These are phyloP conservation scores for Bombus polaris DNA, from an alignment of 1,140 invertebrate species.

Conservation along the genomic window DNA sequence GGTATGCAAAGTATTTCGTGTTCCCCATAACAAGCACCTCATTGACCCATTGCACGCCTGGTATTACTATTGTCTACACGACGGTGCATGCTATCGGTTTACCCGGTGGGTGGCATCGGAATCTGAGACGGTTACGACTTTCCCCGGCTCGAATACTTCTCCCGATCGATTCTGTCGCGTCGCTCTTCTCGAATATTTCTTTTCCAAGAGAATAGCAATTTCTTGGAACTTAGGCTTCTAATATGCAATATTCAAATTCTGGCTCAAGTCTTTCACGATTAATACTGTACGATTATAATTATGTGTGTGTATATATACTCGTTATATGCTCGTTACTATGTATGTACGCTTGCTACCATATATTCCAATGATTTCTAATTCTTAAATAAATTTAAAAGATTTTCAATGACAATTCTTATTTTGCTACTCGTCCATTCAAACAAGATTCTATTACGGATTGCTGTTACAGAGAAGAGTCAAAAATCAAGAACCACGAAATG, in stretches of 20 bases:
- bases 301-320: no score
- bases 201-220: neutral
- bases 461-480: neutral
- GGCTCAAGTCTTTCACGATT: neutral
- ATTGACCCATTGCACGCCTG: constrained; percentile 78
- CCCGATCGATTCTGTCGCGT: constrained; percentile 36
- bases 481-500: neutral
- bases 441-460: no score
- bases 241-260: neutral
- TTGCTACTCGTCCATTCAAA: no score
- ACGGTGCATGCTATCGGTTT: constrained; percentile 75
- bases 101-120: constrained; percentile 76
- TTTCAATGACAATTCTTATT: no score
- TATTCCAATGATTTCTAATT: no score
- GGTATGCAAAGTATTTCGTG: constrained; percentile 81
- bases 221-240: neutral
- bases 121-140: constrained; percentile 66
- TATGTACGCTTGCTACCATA: no score
- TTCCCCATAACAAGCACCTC: constrained; percentile 81
- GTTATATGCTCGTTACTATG: no score
- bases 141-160: constrained; percentile 44
- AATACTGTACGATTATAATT: neutral
- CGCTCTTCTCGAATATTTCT: neutral
- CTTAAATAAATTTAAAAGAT: no score
- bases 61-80: constrained; percentile 72